Percentiles rank a stretch among this genome's conserved stretches.
Evolutionary conservation across 2,113 vertebrate genomes (phyloP).

Genomic region (Psilopsiagon aurifrons): DNA sequence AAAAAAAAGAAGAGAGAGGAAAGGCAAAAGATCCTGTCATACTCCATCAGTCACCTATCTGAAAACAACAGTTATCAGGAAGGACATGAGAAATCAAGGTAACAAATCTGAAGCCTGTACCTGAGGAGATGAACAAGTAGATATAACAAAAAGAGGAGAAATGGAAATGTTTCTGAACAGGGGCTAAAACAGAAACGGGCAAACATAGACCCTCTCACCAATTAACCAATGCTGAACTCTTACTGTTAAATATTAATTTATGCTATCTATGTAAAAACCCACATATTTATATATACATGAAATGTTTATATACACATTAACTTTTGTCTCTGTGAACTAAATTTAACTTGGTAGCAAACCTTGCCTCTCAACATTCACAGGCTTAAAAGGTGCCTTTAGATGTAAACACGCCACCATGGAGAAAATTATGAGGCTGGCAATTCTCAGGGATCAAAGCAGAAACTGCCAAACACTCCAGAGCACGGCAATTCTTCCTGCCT

Average conservation of each 20-base stretch:
- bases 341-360: not conserved
- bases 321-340: not conserved
- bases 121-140: not conserved
- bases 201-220: not conserved
- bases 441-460: not conserved
- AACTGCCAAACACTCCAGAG: not conserved
- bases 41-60: not conserved
- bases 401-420: rapidly evolving
- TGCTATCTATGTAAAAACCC: not conserved
- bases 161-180: not conserved
- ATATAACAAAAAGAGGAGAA: not conserved
- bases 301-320: not conserved
- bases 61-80: not conserved
- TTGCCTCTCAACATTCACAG: not conserved
- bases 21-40: not conserved
- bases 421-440: rapidly evolving
- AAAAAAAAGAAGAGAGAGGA: not conserved
- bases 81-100: not conserved
- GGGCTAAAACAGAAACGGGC: not conserved
- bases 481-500: not conserved
- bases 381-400: not conserved
- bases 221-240: not conserved
- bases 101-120: not conserved
- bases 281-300: not conserved
- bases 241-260: not conserved